A percentile compares a stretch with the other conserved stretches of the same genome.
Evolutionary conservation across 2,888 invertebrate species (phyloP).

Genomic region (Brachypterus glaber): DNA sequence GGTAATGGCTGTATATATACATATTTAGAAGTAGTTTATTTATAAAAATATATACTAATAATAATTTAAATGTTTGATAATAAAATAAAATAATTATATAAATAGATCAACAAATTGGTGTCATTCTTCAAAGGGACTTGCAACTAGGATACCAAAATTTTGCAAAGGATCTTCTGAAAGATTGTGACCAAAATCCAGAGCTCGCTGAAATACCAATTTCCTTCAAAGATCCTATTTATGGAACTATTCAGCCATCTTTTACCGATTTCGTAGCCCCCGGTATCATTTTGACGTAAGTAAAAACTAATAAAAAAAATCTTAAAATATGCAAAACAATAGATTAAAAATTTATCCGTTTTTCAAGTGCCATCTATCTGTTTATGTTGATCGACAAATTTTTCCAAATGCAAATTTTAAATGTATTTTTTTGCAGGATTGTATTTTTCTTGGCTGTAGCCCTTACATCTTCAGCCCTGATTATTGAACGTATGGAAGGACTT

Average conservation of each 20-base stretch:
- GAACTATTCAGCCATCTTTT: slow-evolving; percentile 80
- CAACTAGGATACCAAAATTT: slow-evolving; percentile 81
- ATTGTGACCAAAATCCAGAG: slow-evolving; percentile 72
- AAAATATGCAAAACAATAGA: no score
- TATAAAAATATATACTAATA: no score
- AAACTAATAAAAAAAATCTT: no score
- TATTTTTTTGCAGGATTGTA: slow-evolving; percentile 62
- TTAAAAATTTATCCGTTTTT: no score
- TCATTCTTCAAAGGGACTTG: slow-evolving; percentile 78
- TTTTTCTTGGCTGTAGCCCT: slow-evolving; percentile 93
- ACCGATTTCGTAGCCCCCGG: slow-evolving; percentile 95
- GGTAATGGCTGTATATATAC: no score
- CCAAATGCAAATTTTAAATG: not conserved
- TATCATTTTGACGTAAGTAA: slow-evolving; percentile 78
- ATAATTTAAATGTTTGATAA: no score
- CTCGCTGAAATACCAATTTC: slow-evolving; percentile 83
- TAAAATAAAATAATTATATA: no score
- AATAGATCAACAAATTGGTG: slow-evolving; percentile 82
- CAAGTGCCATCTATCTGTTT: not conserved
- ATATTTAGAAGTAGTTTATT: no score
- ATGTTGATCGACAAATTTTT: not conserved
- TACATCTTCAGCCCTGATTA: slow-evolving; percentile 84
- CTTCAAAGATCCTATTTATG: slow-evolving; percentile 82
- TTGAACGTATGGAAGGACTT: slow-evolving; percentile 84
- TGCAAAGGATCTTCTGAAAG: slow-evolving; percentile 60